These are phyloP conservation scores for Diorhabda carinulata DNA, from an alignment of 1,140 invertebrate genomes.

Conservation along the genomic window DNA sequence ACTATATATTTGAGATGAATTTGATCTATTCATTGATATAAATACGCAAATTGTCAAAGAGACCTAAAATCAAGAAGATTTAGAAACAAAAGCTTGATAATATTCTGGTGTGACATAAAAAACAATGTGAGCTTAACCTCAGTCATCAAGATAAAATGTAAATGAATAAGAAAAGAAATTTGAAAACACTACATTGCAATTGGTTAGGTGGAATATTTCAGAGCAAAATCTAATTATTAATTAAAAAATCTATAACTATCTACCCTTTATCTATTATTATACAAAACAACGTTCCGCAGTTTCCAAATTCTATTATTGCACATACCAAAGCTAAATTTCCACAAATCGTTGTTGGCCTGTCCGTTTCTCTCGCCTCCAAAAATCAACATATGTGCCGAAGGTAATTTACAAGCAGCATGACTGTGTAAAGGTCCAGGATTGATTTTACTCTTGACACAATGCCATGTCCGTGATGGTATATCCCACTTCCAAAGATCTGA, in stretches of 20 bases:
- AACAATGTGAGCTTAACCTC: too few species aligned
- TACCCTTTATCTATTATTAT: not conserved
- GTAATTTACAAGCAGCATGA: constrained; percentile 75
- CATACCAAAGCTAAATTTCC: constrained; percentile 84
- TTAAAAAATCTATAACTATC: too few species aligned
- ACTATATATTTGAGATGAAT: too few species aligned
- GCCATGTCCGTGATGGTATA: constrained; percentile 58
- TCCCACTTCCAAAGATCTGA: constrained; percentile 85
- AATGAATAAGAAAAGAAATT: too few species aligned
- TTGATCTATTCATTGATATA: too few species aligned
- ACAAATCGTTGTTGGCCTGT: constrained; percentile 72
- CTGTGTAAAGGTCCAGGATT: constrained; percentile 74
- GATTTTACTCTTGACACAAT: constrained; percentile 60
- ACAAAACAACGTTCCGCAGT: not conserved
- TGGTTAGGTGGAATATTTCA: not conserved
- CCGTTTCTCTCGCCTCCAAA: constrained; percentile 79
- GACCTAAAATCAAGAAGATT: too few species aligned
- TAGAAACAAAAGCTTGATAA: too few species aligned
- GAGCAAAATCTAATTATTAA: too few species aligned
- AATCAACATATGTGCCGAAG: constrained; percentile 70
- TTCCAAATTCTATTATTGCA: constrained; percentile 10
- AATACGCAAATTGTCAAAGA: too few species aligned
- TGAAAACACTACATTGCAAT: too few species aligned
- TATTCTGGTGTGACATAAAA: too few species aligned
- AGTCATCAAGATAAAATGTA: too few species aligned